Evolutionary conservation across 2,888 invertebrate species (phyloP).

Genomic region (Margaritifera margaritifera): DNA sequence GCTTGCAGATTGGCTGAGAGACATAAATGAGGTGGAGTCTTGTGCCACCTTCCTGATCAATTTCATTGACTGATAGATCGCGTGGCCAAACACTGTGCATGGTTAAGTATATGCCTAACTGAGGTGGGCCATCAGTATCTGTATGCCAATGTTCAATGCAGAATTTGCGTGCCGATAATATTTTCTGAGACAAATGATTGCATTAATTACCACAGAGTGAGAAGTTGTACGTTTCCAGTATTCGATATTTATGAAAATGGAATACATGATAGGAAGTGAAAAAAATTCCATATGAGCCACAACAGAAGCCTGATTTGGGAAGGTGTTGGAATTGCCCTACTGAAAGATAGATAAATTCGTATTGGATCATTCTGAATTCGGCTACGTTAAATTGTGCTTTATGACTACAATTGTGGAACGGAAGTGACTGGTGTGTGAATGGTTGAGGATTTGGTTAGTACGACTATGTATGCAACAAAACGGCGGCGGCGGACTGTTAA

Average conservation of each 20-base stretch:
- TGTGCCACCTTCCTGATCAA: constrained; percentile 30
- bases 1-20: constrained; percentile 10
- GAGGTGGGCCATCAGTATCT: constrained; percentile 33
- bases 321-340: no score
- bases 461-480: constrained; percentile 96
- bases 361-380: no score
- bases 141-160: constrained; percentile 33
- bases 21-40: constrained; percentile 29
- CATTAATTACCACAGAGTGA: constrained; percentile 40
- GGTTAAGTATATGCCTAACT: constrained; percentile 43
- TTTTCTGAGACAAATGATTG: constrained; percentile 37
- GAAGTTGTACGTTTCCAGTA: constrained; percentile 39
- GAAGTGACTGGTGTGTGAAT: constrained; percentile 28
- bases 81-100: constrained; percentile 34
- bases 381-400: constrained; percentile 1
- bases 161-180: constrained; percentile 38
- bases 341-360: no score
- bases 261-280: background rate
- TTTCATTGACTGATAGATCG: constrained; percentile 36
- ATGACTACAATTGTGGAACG: constrained; percentile 18
- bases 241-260: constrained; percentile 1
- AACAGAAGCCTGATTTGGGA: no score
- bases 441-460: constrained; percentile 65
- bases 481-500: constrained; percentile 95
- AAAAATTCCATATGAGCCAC: no score